These are phyloP conservation scores for Macrotis lagotis DNA, from an alignment of 2,113 vertebrate species.

Conservation along the genomic window DNA sequence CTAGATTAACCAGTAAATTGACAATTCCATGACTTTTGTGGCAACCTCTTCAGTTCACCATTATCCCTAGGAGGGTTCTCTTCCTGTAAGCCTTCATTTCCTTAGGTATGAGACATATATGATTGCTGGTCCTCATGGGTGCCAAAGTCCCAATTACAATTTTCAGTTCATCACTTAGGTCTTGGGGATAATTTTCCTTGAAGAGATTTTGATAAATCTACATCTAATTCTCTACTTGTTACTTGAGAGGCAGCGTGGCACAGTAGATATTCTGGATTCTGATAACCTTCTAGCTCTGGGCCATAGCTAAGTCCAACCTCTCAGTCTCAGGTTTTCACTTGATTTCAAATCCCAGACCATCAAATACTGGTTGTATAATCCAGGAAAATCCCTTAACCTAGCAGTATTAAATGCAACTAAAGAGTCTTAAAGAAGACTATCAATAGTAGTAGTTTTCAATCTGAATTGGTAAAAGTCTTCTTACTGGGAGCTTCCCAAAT, in stretches of 20 bases:
- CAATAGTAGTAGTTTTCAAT: background rate
- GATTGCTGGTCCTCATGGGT: background rate
- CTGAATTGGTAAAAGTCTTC: background rate
- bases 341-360: background rate
- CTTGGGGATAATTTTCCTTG: constrained; percentile 1
- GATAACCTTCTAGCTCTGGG: background rate
- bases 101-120: background rate
- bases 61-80: background rate
- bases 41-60: background rate
- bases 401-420: background rate
- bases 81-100: background rate
- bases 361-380: background rate
- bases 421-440: background rate
- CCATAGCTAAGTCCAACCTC: background rate
- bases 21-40: background rate
- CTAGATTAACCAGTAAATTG: background rate
- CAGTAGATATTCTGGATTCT: background rate
- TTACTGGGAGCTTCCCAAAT: background rate
- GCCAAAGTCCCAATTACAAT: background rate
- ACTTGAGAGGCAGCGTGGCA: background rate
- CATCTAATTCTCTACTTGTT: background rate
- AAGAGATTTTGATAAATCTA: background rate
- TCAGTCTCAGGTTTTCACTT: background rate
- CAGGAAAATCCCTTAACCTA: background rate
- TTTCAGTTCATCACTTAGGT: background rate